A percentile compares a stretch with the other conserved stretches of the same genome.
Evolutionary conservation across 2,888 invertebrate genomes (phyloP).

Genomic region (Spatulosminthurus flaviceps): DNA sequence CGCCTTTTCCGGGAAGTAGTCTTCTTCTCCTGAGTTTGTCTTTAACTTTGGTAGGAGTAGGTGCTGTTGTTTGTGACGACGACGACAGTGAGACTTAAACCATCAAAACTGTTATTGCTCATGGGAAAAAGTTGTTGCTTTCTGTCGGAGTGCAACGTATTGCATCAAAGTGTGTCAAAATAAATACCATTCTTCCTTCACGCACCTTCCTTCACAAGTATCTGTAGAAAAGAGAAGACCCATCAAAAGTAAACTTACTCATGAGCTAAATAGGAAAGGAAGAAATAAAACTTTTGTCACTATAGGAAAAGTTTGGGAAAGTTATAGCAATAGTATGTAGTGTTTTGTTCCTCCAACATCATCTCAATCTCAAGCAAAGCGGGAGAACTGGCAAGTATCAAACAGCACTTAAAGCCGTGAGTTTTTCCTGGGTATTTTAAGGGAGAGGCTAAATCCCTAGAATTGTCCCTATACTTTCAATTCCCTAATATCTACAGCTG

Average conservation of each 20-base stretch:
- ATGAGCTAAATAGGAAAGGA: neutral
- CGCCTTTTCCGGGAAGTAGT: neutral
- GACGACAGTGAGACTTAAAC: neutral
- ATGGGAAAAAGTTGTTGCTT: neutral
- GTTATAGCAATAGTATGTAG: no score
- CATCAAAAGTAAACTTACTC: constrained; percentile 5
- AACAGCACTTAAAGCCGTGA: neutral
- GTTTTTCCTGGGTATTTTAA: neutral
- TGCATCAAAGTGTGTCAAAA: constrained; percentile 13
- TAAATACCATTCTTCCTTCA: neutral
- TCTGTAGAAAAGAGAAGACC: no score
- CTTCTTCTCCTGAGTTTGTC: neutral
- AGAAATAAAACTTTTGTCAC: constrained; percentile 18
- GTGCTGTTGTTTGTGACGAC: no score
- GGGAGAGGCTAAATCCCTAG: no score
- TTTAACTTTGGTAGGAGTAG: no score
- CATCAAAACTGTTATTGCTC: neutral
- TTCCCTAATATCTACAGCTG: no score
- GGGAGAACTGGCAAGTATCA: neutral
- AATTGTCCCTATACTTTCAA: no score
- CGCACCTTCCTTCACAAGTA: neutral
- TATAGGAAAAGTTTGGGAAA: neutral
- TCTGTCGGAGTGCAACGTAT: neutral
- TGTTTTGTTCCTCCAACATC: neutral
- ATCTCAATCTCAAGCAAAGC: no score